phyloP scores from a whole-genome alignment of 2,888 invertebrate species.

The Trissolcus japonicus region DNA sequence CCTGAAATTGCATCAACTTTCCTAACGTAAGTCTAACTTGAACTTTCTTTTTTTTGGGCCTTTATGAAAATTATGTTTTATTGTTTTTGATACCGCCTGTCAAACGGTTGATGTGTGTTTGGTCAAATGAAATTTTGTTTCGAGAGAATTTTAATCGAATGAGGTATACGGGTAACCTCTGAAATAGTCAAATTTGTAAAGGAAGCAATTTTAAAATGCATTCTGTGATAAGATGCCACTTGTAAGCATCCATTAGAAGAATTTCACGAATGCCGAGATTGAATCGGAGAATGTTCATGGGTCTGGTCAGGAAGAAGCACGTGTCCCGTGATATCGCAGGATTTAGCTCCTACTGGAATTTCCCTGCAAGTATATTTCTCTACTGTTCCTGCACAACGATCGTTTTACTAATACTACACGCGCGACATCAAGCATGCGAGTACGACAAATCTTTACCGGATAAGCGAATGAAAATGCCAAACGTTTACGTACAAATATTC shows the following conservation, averaged over 20 bases:
- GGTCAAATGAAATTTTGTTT: no score
- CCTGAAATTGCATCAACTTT: no score
- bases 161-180: conserved; percentile 38
- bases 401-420: conserved; percentile 53
- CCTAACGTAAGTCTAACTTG: no score
- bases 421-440: conserved; percentile 49
- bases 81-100: no score
- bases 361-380: conserved; percentile 56
- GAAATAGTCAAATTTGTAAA: conserved; percentile 50
- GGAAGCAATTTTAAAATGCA: conserved; percentile 56
- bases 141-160: conserved; percentile 7
- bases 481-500: conserved; percentile 25
- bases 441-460: conserved; percentile 53
- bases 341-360: conserved; percentile 58
- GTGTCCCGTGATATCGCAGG: conserved; percentile 56
- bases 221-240: conserved; percentile 57
- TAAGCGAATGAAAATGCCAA: conserved; percentile 52
- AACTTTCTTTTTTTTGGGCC: no score
- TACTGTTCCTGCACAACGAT: conserved; percentile 42
- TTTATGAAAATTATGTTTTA: no score
- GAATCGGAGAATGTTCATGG: conserved; percentile 57
- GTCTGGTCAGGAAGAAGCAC: conserved; percentile 55
- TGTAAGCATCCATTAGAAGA: conserved; percentile 59
- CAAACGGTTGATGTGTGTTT: no score
- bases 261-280: conserved; percentile 58